phyloP scores from a whole-genome alignment of 2,113 vertebrate genomes.

The Psephotus haematonotus region DNA sequence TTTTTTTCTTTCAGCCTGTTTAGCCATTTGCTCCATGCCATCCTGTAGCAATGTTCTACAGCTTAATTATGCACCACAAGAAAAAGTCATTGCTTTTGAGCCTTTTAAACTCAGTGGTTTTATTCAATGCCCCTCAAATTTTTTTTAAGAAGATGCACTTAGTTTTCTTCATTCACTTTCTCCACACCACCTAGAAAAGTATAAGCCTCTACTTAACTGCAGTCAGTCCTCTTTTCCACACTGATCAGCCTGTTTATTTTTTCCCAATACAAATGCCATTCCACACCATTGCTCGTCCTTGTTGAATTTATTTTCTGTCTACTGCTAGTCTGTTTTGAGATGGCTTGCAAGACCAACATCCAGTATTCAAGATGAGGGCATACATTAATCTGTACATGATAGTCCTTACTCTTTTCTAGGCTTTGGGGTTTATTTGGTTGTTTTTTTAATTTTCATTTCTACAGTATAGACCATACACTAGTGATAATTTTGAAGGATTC shows the following conservation, averaged over 20 bases:
- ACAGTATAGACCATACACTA: accelerated
- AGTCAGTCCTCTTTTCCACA: background rate
- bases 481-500: background rate
- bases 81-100: background rate
- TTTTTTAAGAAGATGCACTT: background rate
- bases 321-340: background rate
- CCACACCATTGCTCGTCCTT: background rate
- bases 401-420: background rate
- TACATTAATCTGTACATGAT: background rate
- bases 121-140: background rate
- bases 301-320: background rate
- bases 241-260: background rate
- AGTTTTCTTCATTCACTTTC: background rate
- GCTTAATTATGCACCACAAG: background rate
- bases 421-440: background rate
- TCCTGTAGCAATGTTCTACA: background rate
- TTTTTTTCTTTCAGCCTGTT: background rate
- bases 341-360: background rate
- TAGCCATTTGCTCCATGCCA: background rate
- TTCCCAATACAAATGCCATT: background rate
- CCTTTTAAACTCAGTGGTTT: background rate
- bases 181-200: background rate
- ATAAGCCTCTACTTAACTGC: background rate
- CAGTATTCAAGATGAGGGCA: background rate
- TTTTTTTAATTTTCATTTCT: background rate